Evolutionary conservation across 2,888 invertebrate genomes (phyloP), one percentile per base, ranked within the genome.

Genomic region (Drosophila basisetae): DNA sequence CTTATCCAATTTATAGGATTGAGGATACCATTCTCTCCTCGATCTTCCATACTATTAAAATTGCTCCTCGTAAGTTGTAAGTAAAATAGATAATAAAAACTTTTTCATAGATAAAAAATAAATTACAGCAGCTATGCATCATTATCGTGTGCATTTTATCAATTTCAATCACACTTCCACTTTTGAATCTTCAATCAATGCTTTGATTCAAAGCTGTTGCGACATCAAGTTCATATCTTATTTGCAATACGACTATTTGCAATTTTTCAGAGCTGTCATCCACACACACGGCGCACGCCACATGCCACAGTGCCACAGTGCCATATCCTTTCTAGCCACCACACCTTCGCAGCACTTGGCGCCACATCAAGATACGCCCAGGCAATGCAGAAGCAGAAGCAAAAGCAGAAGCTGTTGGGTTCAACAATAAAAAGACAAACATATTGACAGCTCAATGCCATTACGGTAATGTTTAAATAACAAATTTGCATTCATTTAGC

Each of bases 401-500:
- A 18, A 2, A 30, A 9, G n/a, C 39, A 41, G 13, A 43, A 43
- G 43, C 22, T 25, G 47, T 49, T 37, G 52, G 28, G 64, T 65
- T 56, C 47, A 56, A 85, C 89, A 83, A 85, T 85, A 81, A 76
- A 79, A 76, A 81, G 82, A 76, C 84, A 83, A 85, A 85, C 89
- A 83, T 87, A 87, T 87, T 87, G 86, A 87, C 85, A 85, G 90
- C 90, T 85, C 82, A 89, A 83, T 90, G 82, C 86, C 78, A 80
- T 87, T 87, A 90, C 76, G 65, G 81, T 75, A 83, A 83, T 89
- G 91, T 89, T 87, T 81, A 90, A 89, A 87, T 81, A 76, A 70
- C n/a, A 83, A 88, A 89, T 91, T 89, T 91, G 89, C 91, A 89
- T 91, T 89, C 86, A 89, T 89, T 89, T 90, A 73, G 75, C 64